Conservation (phyloP, 2,888 invertebrate species). For the Drosophila gaucha region DNA sequence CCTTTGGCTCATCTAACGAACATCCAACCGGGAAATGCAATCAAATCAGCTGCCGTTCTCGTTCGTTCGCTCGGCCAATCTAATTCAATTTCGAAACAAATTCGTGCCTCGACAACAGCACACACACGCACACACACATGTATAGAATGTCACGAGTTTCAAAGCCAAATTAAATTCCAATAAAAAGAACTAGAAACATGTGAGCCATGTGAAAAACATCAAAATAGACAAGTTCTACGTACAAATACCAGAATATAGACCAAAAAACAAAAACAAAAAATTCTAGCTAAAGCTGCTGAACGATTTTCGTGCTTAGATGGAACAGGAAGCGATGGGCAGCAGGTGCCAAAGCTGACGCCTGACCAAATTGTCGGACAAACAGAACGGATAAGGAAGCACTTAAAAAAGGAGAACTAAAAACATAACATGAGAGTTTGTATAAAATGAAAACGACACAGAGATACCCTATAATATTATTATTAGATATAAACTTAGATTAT, state of each 20-base stretch:
- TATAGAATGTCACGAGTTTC: constrained; percentile 62
- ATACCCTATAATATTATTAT: constrained; percentile 12
- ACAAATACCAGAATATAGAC: constrained; percentile 10
- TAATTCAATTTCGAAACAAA: constrained; percentile 76
- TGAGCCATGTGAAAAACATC: constrained; percentile 15
- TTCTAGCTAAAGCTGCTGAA: constrained; percentile 34
- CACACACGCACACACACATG: constrained; percentile 24
- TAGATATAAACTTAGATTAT: not conserved
- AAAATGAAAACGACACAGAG: not conserved
- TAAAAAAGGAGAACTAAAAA: constrained; percentile 25
- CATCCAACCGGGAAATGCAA: constrained; percentile 65
- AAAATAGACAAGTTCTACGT: not conserved
- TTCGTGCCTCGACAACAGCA: constrained; percentile 53
- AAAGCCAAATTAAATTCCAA: constrained; percentile 65
- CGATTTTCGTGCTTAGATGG: constrained; percentile 53
- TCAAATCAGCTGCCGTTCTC: constrained; percentile 69
- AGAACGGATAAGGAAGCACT: constrained; percentile 38
- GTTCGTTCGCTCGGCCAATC: constrained; percentile 58
- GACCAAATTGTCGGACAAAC: constrained; percentile 70
- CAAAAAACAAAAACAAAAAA: not conserved
- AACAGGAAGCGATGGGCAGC: constrained; percentile 60
- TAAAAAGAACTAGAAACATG: constrained; percentile 40
- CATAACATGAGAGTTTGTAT: not conserved
- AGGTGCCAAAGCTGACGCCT: constrained; percentile 76
- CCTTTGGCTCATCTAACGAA: constrained; percentile 42